Conservation (phyloP, 2,797 vertebrate genomes). For the Sebastes glaucus region DNA sequence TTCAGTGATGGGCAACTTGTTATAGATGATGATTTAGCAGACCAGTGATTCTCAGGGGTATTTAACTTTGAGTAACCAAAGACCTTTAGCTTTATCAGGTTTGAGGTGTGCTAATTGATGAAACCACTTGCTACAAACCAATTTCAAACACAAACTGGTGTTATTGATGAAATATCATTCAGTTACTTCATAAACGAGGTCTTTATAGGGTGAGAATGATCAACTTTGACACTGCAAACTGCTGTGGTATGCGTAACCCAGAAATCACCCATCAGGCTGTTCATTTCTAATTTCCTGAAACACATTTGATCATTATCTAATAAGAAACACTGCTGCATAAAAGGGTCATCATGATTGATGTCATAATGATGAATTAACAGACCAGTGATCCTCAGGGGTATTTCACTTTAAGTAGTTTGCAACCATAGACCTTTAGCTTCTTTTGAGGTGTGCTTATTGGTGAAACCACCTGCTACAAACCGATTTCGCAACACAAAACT, state of each 20-base stretch:
- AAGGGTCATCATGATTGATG: neutral
- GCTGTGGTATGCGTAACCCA: neutral
- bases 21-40: constrained; percentile 29
- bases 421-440: neutral
- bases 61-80: neutral
- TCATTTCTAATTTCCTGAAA: neutral
- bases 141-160: neutral
- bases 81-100: neutral
- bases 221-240: neutral
- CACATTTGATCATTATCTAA: neutral
- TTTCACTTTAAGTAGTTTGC: neutral
- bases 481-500: neutral
- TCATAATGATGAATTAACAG: constrained; percentile 19
- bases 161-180: neutral
- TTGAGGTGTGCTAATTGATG: neutral
- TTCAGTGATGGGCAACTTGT: constrained; percentile 15
- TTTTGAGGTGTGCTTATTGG: neutral
- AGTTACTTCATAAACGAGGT: neutral
- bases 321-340: neutral
- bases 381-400: neutral
- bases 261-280: neutral
- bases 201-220: neutral
- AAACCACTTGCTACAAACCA: neutral
- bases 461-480: neutral
- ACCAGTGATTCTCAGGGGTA: neutral